Evolutionary conservation across 2,888 invertebrate genomes (phyloP), one percentile per base, ranked within the genome.

Genomic region (Saturnia japonica): DNA sequence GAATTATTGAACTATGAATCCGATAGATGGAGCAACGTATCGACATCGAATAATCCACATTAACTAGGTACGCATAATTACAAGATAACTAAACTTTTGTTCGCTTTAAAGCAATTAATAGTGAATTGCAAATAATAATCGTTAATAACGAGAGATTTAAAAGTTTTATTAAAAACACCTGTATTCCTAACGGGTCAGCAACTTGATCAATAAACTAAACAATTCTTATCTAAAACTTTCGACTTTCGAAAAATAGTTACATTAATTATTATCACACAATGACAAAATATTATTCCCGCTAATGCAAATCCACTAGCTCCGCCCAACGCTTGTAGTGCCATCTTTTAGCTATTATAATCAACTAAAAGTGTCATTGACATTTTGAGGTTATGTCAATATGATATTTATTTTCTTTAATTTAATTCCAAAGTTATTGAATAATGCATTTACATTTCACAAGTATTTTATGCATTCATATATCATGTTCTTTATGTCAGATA

Each of bases 351-450:
- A 51, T 54, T 51, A 25, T 9, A 67, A 22, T 66, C 69, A 81
- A 80, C 78, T 22, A 57, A 66, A 73, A 68, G 72, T 73, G 76
- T 78, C 77, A 78, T 67, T 70, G 74, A 73, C 70, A 71, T 73
- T 83, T 87, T 80, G 79, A 90, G 91, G 90, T 90, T 90, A 90
- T 84, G 75, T 77, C 75, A 72, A 45, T 70, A 68, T 16, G 40
- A 72, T 47, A 14, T 69, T 74, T 73, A 40, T 73, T 70, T 64
- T 72, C 34, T 1, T 43, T 47, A n/a, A 16, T 64, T 22, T 60
- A 54, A 67, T 19, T 19, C 28, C 43, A 12, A 75, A 51, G 40
- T 57, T 9, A 22, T 16, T 45, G 25, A 11, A 64, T 64, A 40
- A 64, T n/a, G 1, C 62, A 8, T 64, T n/a, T 34, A 40, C 11